Conservation (phyloP, 2,113 vertebrate species). For the Sclerurus mexicanus region DNA sequence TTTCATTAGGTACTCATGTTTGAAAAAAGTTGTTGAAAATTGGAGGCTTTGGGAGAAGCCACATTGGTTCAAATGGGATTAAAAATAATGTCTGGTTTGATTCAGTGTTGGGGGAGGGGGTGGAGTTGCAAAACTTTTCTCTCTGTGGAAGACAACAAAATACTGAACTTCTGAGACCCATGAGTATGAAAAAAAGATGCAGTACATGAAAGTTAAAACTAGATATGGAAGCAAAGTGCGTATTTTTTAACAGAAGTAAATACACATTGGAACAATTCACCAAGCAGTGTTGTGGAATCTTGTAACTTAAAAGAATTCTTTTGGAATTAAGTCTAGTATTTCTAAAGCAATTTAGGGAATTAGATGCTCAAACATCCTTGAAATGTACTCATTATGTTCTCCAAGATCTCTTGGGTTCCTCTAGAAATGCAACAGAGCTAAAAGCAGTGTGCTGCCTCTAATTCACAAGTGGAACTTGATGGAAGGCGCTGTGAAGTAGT, state of each 20-base stretch:
- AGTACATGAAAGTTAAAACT: neutral
- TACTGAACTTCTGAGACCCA: neutral
- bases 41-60: neutral
- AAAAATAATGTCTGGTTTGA: neutral
- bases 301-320: slow-evolving; percentile 3
- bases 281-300: neutral
- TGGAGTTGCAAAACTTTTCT: neutral
- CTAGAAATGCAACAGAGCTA: neutral
- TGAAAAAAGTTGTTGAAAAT: neutral
- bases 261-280: neutral
- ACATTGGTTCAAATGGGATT: neutral
- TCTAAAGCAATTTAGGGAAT: slow-evolving; percentile 33
- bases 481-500: neutral
- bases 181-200: neutral
- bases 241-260: neutral
- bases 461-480: neutral
- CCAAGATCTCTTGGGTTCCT: neutral
- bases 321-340: slow-evolving; percentile 2
- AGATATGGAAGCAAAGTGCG: neutral
- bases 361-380: slow-evolving; percentile 38
- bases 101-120: rapidly evolving
- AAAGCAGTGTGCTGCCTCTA: neutral
- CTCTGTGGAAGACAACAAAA: neutral
- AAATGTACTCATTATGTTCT: slow-evolving; percentile 35
- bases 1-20: neutral